Evolutionary conservation across 2,797 vertebrate genomes (phyloP).

Genomic region (Phoebastria nigripes): DNA sequence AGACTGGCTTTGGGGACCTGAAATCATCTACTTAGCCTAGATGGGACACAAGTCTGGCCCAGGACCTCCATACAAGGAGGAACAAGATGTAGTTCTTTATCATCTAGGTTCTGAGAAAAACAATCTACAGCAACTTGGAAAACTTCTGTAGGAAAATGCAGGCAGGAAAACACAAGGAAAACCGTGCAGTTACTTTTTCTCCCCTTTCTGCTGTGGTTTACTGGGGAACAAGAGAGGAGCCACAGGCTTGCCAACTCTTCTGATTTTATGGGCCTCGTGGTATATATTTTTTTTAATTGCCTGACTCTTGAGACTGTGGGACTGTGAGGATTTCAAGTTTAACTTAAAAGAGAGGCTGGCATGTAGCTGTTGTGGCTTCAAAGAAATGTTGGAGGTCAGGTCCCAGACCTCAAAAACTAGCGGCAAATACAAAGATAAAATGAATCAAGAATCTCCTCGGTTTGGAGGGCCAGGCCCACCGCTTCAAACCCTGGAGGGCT

Average conservation of each 20-base stretch:
- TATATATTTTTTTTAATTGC: slow-evolving; percentile 2
- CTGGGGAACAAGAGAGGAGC: neutral
- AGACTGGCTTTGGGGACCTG: neutral
- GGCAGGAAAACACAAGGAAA: neutral
- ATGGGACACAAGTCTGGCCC: neutral
- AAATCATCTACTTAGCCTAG: neutral
- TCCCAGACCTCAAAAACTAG: neutral
- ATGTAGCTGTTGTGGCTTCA: slow-evolving; percentile 14
- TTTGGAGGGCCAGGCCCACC: neutral
- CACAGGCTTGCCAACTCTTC: neutral
- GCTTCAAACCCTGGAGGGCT: neutral
- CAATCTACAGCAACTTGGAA: neutral
- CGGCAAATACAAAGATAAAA: neutral
- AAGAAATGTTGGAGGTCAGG: neutral
- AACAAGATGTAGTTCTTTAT: neutral
- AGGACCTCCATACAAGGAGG: neutral
- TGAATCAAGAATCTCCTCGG: neutral
- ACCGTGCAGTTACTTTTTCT: neutral
- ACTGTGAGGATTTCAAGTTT: neutral
- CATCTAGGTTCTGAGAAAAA: neutral
- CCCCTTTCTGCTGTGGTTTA: neutral
- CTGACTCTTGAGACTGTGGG: slow-evolving; percentile 6
- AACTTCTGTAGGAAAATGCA: neutral
- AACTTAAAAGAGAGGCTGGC: slow-evolving; percentile 12
- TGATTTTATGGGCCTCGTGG: neutral